These are phyloP conservation scores for Neodiprion fabricii DNA, from an alignment of 1,140 invertebrate species.

Conservation along the genomic window DNA sequence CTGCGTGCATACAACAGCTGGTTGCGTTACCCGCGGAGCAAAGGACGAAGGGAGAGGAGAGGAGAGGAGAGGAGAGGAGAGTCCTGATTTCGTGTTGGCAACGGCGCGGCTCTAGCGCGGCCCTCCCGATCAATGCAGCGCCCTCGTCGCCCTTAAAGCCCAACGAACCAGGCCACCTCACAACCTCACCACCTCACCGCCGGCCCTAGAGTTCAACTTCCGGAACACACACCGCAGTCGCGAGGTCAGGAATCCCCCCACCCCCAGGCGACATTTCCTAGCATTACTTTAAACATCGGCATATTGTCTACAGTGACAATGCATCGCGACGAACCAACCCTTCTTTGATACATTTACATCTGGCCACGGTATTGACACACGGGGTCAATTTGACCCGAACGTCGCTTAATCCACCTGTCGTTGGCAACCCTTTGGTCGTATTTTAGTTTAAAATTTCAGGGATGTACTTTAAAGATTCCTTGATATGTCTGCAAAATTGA, in stretches of 20 bases:
- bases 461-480: too few relatives aligned
- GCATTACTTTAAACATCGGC: too few relatives aligned
- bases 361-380: too few relatives aligned
- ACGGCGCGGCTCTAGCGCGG: background rate
- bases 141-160: background rate
- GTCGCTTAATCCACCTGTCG: too few relatives aligned
- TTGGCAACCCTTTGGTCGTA: too few relatives aligned
- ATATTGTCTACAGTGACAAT: too few relatives aligned
- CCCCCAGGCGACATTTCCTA: background rate
- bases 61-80: background rate
- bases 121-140: constrained; percentile 6
- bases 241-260: background rate
- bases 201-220: constrained; percentile 3
- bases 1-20: background rate
- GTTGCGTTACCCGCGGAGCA: background rate
- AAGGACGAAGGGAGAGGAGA: background rate
- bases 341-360: too few relatives aligned
- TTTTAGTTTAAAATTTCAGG: too few relatives aligned
- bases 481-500: too few relatives aligned
- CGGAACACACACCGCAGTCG: background rate
- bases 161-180: background rate
- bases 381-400: too few relatives aligned
- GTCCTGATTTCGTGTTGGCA: background rate
- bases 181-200: background rate
- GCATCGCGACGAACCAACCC: too few relatives aligned